Percentiles rank a stretch among this genome's conserved stretches.
Conservation (phyloP, 1,140 invertebrate species). For the Heterodera schachtii region DNA sequence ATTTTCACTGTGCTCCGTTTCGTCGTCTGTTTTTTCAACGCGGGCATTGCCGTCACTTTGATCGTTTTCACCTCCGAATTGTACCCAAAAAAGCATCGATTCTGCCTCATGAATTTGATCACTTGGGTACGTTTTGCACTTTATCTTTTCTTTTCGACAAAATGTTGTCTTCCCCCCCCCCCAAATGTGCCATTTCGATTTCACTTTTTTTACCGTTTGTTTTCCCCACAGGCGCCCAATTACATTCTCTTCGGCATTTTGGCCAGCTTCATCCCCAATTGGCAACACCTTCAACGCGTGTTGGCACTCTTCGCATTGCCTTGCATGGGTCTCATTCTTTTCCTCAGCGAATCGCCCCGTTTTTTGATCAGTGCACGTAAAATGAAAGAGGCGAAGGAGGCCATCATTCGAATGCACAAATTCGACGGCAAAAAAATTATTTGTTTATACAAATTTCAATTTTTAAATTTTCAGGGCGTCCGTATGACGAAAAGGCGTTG, state of each 20-base stretch:
- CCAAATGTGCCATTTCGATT: not conserved
- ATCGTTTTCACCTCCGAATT: conserved; percentile 53
- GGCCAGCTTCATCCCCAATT: conserved; percentile 45
- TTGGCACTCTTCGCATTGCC: conserved; percentile 47
- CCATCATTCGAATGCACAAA: conserved; percentile 39
- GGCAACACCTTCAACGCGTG: conserved; percentile 39
- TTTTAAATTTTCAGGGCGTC: conserved; percentile 34
- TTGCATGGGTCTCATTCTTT: conserved; percentile 40
- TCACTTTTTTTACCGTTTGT: not conserved
- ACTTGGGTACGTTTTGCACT: conserved; percentile 33
- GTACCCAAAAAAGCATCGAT: conserved; percentile 50
- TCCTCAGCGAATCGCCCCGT: conserved; percentile 56
- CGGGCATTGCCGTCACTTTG: conserved; percentile 49
- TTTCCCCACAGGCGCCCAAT: conserved; percentile 7
- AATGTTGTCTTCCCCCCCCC: no score
- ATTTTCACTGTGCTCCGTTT: conserved; percentile 52
- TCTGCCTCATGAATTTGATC: conserved; percentile 50
- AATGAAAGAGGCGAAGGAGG: conserved; percentile 53
- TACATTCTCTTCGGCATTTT: conserved; percentile 42
- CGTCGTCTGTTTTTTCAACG: conserved; percentile 52
- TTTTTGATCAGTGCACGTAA: conserved; percentile 54
- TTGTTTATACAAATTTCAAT: not conserved
- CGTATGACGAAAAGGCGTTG: conserved; percentile 43
- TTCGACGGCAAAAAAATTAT: conserved; percentile 18
- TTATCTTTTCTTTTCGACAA: no score